A percentile compares a stretch with the other conserved stretches of the same genome.
These are phyloP conservation scores for Hycleus cichorii DNA, from an alignment of 1,140 invertebrate species.

Conservation along the genomic window DNA sequence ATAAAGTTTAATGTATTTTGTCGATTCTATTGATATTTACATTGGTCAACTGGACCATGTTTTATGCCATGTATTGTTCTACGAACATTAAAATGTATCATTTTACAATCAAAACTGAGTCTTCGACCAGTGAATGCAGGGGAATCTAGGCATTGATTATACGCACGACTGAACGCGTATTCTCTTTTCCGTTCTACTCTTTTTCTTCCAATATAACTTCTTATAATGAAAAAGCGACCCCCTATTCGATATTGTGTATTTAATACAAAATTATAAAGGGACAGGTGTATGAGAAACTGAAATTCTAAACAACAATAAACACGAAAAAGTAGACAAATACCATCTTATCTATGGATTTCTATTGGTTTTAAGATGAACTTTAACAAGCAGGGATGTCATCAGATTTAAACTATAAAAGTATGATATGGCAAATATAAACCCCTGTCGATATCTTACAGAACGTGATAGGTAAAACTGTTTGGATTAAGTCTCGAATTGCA, in stretches of 20 bases:
- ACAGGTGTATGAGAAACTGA: too few species aligned
- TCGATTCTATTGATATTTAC: conserved; percentile 8
- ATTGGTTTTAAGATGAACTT: too few species aligned
- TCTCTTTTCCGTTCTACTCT: neutral
- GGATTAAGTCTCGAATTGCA: neutral
- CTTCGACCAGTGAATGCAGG: conserved; percentile 23
- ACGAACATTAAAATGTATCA: conserved; percentile 37
- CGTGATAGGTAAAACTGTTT: conserved; percentile 7
- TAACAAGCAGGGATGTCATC: neutral
- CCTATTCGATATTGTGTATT: too few species aligned
- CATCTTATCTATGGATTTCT: too few species aligned
- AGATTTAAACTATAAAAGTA: neutral
- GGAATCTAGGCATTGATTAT: conserved; percentile 35
- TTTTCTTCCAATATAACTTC: too few species aligned
- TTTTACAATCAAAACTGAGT: conserved; percentile 33
- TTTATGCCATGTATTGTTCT: conserved; percentile 31
- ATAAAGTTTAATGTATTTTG: too few species aligned
- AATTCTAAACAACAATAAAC: too few species aligned
- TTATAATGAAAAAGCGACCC: too few species aligned
- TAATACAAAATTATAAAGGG: too few species aligned
- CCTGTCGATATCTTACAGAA: conserved; percentile 1
- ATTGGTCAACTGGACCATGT: conserved; percentile 13
- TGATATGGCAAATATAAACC: neutral
- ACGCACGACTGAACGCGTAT: conserved; percentile 32
- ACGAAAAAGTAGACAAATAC: too few species aligned